Conservation (phyloP, 2,113 vertebrate genomes). For the Gallinago media region DNA sequence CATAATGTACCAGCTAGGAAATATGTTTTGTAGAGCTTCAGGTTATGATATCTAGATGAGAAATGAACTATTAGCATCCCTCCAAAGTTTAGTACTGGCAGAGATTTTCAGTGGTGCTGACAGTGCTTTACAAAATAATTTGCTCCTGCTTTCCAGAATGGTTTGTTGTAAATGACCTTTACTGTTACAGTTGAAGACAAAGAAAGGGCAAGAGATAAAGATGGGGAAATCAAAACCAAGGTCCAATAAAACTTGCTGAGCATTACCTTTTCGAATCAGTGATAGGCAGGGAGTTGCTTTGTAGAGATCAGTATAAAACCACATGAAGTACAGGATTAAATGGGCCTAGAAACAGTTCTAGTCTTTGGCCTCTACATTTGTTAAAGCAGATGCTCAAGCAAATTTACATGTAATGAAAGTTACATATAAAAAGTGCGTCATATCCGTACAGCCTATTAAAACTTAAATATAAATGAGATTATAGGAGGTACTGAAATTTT, state of each 20-base stretch:
- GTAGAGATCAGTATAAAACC: background rate
- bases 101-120: background rate
- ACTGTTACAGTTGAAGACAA: background rate
- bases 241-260: conserved; percentile 41
- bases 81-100: background rate
- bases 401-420: background rate
- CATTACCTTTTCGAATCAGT: background rate
- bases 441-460: background rate
- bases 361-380: background rate
- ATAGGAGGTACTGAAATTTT: background rate
- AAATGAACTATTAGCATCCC: background rate
- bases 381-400: background rate
- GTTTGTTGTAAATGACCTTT: conserved; percentile 36
- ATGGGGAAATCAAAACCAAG: conserved; percentile 3
- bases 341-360: background rate
- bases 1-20: background rate
- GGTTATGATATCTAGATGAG: background rate
- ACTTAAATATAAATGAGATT: background rate
- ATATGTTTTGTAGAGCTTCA: background rate
- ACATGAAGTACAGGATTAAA: background rate
- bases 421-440: background rate
- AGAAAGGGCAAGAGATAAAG: conserved; percentile 4
- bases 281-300: background rate
- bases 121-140: conserved; percentile 33
- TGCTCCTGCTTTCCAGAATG: background rate